A percentile compares a stretch with the other conserved stretches of the same genome.
phyloP scores from a whole-genome alignment of 2,888 invertebrate species.

The Patella ulyssiponensis region DNA sequence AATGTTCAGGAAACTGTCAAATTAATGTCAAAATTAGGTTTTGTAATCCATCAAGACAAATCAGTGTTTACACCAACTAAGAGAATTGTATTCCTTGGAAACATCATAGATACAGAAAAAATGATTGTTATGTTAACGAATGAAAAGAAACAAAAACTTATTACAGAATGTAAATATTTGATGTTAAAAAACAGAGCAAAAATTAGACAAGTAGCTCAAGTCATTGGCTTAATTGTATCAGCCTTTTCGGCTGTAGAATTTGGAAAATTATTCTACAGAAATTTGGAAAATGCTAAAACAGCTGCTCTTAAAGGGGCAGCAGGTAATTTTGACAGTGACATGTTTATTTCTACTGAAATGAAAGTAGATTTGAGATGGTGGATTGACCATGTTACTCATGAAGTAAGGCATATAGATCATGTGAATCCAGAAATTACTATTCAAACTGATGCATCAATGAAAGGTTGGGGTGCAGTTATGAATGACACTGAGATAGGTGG shows the following conservation, averaged over 20 bases:
- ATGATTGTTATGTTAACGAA: too few species aligned
- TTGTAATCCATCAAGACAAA: neutral
- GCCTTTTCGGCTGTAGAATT: neutral
- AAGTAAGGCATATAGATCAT: neutral
- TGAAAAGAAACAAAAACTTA: too few species aligned
- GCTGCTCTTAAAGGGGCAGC: neutral
- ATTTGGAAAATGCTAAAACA: neutral
- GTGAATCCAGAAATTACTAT: neutral
- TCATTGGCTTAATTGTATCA: neutral
- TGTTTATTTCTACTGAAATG: neutral
- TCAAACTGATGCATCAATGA: neutral
- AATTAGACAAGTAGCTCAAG: conserved; percentile 7
- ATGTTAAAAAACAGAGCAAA: too few species aligned
- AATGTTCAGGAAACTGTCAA: too few species aligned
- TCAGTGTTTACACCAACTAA: too few species aligned
- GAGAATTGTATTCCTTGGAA: too few species aligned
- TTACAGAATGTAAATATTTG: too few species aligned
- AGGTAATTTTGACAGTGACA: neutral
- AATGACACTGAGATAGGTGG: neutral
- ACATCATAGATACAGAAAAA: too few species aligned
- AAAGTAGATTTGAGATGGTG: neutral
- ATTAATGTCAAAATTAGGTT: neutral
- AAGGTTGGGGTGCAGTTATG: neutral
- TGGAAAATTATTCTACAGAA: neutral
- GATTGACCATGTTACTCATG: neutral